phyloP scores from a whole-genome alignment of 1,140 invertebrate genomes.

The Hypsibius dujardini region DNA sequence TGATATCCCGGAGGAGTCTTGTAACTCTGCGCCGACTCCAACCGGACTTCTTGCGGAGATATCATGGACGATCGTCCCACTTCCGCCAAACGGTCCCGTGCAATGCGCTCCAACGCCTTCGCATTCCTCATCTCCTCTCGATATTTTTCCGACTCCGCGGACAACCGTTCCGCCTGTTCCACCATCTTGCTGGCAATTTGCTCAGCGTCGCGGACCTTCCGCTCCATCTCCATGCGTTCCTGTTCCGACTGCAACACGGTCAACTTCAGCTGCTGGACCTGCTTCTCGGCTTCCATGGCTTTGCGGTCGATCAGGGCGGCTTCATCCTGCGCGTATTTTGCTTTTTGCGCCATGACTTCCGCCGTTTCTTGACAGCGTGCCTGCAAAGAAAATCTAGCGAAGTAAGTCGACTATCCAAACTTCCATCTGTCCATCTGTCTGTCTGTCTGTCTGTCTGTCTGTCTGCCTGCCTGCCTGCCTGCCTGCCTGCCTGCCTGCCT shows the following conservation, averaged over 20 bases:
- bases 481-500: too few relatives aligned
- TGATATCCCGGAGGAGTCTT: slow-evolving; percentile 1
- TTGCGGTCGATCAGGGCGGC: slow-evolving; percentile 79
- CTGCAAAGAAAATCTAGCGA: slow-evolving; percentile 34
- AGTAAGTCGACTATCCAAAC: too few relatives aligned
- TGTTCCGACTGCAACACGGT: slow-evolving; percentile 49
- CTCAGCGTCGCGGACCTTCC: slow-evolving; percentile 65
- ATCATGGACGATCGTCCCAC: slow-evolving; percentile 34
- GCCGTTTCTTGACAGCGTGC: slow-evolving; percentile 83
- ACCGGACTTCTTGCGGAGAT: slow-evolving; percentile 14
- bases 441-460: too few relatives aligned
- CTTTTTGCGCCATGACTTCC: slow-evolving; percentile 88
- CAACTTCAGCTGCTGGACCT: slow-evolving; percentile 64
- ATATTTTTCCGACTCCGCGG: slow-evolving; percentile 48
- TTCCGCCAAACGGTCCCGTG: slow-evolving; percentile 73
- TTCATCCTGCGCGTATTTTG: slow-evolving; percentile 83
- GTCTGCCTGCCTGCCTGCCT: too few relatives aligned
- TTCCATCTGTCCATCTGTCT: too few relatives aligned
- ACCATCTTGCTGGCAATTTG: slow-evolving; percentile 70
- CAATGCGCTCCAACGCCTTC: slow-evolving; percentile 72
- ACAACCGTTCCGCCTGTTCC: slow-evolving; percentile 73
- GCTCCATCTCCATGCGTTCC: slow-evolving; percentile 70
- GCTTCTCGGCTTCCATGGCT: slow-evolving; percentile 80
- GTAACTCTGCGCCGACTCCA: not conserved
- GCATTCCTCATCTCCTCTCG: slow-evolving; percentile 69